Percentiles rank a stretch among this genome's conserved stretches.
phyloP scores from a whole-genome alignment of 2,113 vertebrate species.

The Limnothrissa miodon region DNA sequence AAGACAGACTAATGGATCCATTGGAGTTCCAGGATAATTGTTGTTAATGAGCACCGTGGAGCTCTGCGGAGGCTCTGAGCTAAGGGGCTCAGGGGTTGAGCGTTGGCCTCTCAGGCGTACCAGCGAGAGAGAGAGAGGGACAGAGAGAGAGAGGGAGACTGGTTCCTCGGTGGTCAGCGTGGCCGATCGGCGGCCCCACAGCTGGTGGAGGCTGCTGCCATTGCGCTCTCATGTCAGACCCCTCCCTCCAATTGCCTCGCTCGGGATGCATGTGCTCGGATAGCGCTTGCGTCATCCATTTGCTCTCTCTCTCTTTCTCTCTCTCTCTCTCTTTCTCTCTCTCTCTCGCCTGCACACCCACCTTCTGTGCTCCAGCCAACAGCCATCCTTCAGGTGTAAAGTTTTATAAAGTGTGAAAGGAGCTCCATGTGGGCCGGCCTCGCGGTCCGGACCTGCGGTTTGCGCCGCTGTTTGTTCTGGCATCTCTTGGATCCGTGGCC shows the following conservation, averaged over 20 bases:
- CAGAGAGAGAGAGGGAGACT: too few relatives aligned
- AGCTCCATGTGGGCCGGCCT: neutral
- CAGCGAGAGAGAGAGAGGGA: neutral
- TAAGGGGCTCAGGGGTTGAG: neutral
- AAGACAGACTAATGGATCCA: slow-evolving; percentile 44
- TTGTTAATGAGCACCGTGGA: slow-evolving; percentile 39
- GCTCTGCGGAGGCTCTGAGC: slow-evolving; percentile 21
- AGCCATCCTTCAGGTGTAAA: slow-evolving; percentile 6
- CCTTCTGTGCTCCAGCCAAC: neutral
- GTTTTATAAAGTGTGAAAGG: neutral
- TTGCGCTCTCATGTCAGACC: neutral
- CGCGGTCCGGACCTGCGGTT: neutral
- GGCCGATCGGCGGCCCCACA: neutral
- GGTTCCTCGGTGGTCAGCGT: neutral
- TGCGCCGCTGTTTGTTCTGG: neutral
- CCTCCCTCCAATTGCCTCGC: neutral
- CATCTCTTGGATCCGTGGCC: neutral
- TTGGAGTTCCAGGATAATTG: slow-evolving; percentile 42
- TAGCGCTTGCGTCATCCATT: neutral
- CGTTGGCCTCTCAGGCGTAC: neutral
- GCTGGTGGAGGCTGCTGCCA: neutral
- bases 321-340: neutral
- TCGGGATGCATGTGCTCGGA: neutral
- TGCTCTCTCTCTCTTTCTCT: neutral
- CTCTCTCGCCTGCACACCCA: too few relatives aligned